phyloP scores from a whole-genome alignment of 2,888 invertebrate species.

The Drosophila barbarae region DNA sequence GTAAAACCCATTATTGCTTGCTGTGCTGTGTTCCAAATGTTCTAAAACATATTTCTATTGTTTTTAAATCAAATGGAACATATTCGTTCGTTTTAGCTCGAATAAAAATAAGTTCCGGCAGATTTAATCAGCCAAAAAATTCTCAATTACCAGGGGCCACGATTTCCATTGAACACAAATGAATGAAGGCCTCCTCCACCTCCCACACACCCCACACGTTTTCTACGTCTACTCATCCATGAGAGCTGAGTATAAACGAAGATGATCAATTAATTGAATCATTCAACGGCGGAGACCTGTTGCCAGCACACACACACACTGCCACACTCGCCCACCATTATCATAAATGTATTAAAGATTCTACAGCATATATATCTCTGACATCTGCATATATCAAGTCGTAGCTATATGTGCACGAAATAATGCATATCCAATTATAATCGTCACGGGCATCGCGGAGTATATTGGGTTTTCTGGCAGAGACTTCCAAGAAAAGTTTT shows the following conservation, averaged over 20 bases:
- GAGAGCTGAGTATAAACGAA: conserved; percentile 61
- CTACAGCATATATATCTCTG: conserved; percentile 10
- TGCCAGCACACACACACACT: conserved; percentile 50
- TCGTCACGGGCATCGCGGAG: conserved; percentile 8
- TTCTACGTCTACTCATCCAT: conserved; percentile 59
- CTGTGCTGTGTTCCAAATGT: not conserved
- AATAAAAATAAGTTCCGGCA: conserved; percentile 21
- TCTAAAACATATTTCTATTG: not conserved
- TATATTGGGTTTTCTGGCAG: conserved; percentile 20
- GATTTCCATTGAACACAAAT: conserved; percentile 42
- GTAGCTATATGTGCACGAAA: conserved; percentile 11
- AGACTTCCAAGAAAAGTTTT: not conserved
- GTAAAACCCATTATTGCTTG: not conserved
- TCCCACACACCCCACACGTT: conserved; percentile 14
- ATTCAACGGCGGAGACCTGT: conserved; percentile 72
- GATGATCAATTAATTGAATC: conserved; percentile 76
- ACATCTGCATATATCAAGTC: conserved; percentile 9
- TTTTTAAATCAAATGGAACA: conserved; percentile 3
- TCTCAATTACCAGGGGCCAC: conserved; percentile 22
- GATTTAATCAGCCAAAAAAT: conserved; percentile 15
- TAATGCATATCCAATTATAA: conserved; percentile 32
- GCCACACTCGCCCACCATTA: conserved; percentile 5
- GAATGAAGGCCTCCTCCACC: conserved; percentile 38
- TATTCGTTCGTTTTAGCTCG: not conserved
- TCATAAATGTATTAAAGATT: conserved; percentile 40